phyloP scores from a whole-genome alignment of 2,797 vertebrate genomes.

The Myotis vivesi region DNA sequence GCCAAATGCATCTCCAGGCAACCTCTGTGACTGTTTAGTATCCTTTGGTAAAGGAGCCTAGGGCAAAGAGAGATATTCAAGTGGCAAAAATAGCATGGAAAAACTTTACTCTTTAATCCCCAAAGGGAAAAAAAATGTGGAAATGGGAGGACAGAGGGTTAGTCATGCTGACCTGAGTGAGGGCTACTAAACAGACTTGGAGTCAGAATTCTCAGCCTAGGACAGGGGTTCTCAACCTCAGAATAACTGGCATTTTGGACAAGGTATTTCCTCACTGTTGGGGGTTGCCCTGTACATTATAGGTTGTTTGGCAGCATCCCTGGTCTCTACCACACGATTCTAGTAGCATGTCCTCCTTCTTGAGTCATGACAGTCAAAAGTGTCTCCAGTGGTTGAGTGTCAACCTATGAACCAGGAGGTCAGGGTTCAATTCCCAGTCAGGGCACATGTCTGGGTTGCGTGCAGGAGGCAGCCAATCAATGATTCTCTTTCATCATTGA shows the following conservation, averaged over 20 bases:
- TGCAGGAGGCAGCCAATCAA: no score
- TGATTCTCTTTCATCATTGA: no score
- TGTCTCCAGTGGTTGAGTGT: background rate
- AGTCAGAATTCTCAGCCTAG: background rate
- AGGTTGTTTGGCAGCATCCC: background rate
- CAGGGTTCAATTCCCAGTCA: no score
- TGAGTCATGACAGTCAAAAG: background rate
- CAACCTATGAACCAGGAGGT: no score
- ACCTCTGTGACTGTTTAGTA: conserved; percentile 40
- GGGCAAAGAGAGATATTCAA: conserved; percentile 23
- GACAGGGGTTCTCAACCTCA: background rate
- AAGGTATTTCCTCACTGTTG: background rate
- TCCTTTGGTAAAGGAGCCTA: conserved; percentile 13
- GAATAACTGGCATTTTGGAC: background rate
- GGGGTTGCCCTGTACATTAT: background rate
- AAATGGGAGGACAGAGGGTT: background rate
- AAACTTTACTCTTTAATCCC: background rate
- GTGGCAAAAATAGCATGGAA: background rate
- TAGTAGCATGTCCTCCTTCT: background rate
- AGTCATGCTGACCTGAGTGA: background rate
- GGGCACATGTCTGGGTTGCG: no score
- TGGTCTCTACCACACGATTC: background rate
- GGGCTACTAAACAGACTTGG: background rate
- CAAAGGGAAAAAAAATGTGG: background rate
- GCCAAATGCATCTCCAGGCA: conserved; percentile 58